These are phyloP conservation scores for Scaptomyza caliginosa DNA, from an alignment of 2,888 invertebrate species.

Conservation along the genomic window DNA sequence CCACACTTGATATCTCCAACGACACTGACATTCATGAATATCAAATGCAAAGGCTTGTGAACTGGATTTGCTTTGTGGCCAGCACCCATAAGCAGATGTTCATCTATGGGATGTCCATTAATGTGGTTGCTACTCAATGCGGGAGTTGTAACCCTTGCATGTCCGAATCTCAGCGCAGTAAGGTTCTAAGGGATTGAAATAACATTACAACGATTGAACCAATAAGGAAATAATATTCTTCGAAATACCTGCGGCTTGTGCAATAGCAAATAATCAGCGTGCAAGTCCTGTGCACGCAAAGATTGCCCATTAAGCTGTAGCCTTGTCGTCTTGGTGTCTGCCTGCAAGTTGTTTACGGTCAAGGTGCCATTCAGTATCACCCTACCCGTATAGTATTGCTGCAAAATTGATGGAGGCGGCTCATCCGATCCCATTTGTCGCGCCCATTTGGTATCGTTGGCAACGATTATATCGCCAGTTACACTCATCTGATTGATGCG, in stretches of 20 bases:
- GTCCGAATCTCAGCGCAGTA: conserved; percentile 54
- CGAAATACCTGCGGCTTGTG: conserved; percentile 70
- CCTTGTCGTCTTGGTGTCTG: conserved; percentile 39
- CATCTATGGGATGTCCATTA: conserved; percentile 56
- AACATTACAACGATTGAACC: not conserved
- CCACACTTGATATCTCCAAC: conserved; percentile 59
- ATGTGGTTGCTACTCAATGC: conserved; percentile 57
- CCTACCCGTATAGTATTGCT: conserved; percentile 78
- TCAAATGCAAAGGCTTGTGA: conserved; percentile 34
- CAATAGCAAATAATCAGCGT: conserved; percentile 62
- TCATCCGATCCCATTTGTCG: conserved; percentile 25
- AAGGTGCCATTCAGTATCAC: conserved; percentile 76
- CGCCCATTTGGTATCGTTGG: conserved; percentile 36
- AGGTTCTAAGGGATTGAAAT: conserved; percentile 49
- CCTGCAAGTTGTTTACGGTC: conserved; percentile 63
- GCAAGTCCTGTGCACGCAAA: conserved; percentile 42
- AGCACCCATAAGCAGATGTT: conserved; percentile 63
- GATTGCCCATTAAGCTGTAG: conserved; percentile 48
- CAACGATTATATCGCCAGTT: conserved; percentile 62
- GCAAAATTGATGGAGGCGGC: conserved; percentile 38
- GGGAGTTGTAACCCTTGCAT: conserved; percentile 64
- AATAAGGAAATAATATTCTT: too few relatives aligned
- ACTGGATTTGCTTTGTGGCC: not conserved
- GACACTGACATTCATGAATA: conserved; percentile 74
- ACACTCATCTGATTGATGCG: conserved; percentile 72